These are phyloP conservation scores for Periplaneta americana DNA, from an alignment of 1,140 invertebrate genomes.

Conservation along the genomic window DNA sequence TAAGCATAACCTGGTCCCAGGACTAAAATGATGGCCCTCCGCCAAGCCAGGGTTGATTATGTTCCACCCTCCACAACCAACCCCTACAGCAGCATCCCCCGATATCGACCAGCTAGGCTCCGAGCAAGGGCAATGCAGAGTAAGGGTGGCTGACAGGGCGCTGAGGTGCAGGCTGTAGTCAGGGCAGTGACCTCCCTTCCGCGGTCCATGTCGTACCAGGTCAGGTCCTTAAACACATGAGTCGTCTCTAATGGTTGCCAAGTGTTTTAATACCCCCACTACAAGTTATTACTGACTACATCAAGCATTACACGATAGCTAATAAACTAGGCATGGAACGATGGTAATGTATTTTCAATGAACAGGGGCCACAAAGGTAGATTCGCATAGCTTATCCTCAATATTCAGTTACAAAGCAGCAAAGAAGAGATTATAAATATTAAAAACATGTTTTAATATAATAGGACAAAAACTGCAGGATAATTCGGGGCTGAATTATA, in stretches of 20 bases:
- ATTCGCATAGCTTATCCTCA: too few relatives aligned
- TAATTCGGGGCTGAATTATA: too few relatives aligned
- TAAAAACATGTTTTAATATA: too few relatives aligned
- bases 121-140: background rate
- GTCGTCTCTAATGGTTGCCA: background rate
- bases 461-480: too few relatives aligned
- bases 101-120: background rate
- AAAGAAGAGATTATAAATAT: too few relatives aligned
- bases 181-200: background rate
- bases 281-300: too few relatives aligned
- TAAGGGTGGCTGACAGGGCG: background rate
- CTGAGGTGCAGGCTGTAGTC: background rate
- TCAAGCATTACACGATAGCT: too few relatives aligned
- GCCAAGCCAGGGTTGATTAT: background rate
- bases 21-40: background rate
- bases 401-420: too few relatives aligned
- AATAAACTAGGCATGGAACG: too few relatives aligned
- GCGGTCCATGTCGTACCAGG: background rate
- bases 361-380: too few relatives aligned
- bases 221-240: background rate
- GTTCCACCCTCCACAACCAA: background rate
- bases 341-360: too few relatives aligned
- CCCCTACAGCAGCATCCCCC: background rate
- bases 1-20: background rate
- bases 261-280: background rate